Evolutionary conservation across 2,113 vertebrate genomes (phyloP).

Genomic region (Psilopsiagon aymara): DNA sequence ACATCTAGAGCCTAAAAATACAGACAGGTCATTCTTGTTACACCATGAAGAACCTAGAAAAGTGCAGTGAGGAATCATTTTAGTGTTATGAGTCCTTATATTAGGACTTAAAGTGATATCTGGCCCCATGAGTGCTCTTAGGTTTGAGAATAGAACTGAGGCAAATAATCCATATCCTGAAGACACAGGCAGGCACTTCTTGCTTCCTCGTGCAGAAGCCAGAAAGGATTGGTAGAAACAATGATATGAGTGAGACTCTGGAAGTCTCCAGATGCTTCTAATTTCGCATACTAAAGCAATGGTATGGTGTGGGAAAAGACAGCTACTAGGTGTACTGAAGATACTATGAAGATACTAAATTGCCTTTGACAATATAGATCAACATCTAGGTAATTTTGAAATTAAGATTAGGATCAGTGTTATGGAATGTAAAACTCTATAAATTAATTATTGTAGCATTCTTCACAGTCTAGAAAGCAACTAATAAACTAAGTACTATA

Average conservation of each 20-base stretch:
- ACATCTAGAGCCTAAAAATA: not conserved
- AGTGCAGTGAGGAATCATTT: not conserved
- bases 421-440: not conserved
- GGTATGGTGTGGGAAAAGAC: not conserved
- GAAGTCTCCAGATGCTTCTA: not conserved
- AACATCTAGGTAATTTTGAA: not conserved
- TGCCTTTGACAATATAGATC: not conserved
- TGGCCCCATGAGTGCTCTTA: not conserved
- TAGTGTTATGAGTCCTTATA: not conserved
- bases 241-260: not conserved
- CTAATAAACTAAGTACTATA: not conserved
- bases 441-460: not conserved
- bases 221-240: not conserved
- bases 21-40: not conserved
- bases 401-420: not conserved
- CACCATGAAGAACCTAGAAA: not conserved
- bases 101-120: not conserved
- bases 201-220: not conserved
- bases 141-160: not conserved
- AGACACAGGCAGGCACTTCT: not conserved
- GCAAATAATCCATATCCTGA: not conserved
- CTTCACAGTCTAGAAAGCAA: not conserved
- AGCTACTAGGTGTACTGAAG: not conserved
- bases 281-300: not conserved
- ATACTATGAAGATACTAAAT: not conserved